Evolutionary conservation across 2,113 vertebrate genomes (phyloP).

Genomic region (Clinocottus analis): DNA sequence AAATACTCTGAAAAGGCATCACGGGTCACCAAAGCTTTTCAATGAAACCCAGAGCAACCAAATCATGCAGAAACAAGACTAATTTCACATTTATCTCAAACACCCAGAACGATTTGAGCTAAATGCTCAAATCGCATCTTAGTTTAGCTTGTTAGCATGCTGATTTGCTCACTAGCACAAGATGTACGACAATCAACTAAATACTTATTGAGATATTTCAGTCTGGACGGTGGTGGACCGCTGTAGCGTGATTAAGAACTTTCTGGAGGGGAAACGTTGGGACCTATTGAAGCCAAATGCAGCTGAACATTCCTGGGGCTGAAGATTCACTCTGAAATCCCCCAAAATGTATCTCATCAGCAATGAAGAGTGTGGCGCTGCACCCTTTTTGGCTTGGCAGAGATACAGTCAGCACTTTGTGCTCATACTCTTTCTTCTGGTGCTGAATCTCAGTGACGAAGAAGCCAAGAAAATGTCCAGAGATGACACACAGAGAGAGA

Average conservation of each 20-base stretch:
- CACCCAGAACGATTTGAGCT: not conserved
- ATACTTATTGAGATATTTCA: not conserved
- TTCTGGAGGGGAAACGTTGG: conserved; percentile 32
- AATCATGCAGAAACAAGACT: not conserved
- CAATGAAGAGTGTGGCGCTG: not conserved
- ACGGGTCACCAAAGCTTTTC: not conserved
- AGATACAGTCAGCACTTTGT: conserved; percentile 38
- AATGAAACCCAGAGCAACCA: not conserved
- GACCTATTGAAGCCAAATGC: conserved; percentile 13
- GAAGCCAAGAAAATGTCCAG: conserved; percentile 3
- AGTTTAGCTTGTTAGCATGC: not conserved
- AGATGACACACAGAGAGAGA: not conserved
- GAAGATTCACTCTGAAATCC: conserved; percentile 7
- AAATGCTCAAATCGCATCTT: not conserved
- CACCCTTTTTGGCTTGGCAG: conserved; percentile 29
- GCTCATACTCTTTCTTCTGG: conserved; percentile 16
- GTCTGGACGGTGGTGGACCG: not conserved
- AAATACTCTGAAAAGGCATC: not conserved
- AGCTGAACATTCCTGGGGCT: conserved; percentile 17
- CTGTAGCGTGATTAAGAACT: conserved; percentile 9
- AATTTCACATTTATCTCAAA: not conserved
- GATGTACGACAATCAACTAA: not conserved
- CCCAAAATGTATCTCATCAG: conserved; percentile 31
- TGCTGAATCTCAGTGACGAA: conserved; percentile 26
- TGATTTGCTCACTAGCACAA: not conserved